Percentiles rank a stretch among this genome's conserved stretches.
These are phyloP conservation scores for Amyelois transitella DNA, from an alignment of 1,140 invertebrate species.

Conservation along the genomic window DNA sequence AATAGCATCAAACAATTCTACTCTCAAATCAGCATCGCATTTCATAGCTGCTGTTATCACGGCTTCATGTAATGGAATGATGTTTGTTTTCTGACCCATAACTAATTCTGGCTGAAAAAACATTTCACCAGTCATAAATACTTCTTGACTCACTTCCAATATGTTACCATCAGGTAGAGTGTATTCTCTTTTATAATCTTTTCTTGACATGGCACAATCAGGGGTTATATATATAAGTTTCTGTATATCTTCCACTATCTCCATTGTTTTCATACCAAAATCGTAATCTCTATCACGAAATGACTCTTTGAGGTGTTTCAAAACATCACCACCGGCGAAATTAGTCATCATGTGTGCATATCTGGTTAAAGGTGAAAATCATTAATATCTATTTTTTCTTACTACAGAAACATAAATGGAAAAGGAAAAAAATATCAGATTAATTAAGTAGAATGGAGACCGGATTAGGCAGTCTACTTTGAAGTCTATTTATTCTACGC, in stretches of 20 bases:
- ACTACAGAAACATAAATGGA: too few relatives aligned
- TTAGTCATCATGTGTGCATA: constrained; percentile 47
- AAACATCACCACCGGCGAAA: constrained; percentile 35
- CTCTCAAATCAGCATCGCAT: constrained; percentile 40
- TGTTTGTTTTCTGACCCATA: constrained; percentile 16
- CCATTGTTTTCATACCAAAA: constrained; percentile 12
- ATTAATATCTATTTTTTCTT: neutral
- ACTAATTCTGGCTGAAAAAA: constrained; percentile 46
- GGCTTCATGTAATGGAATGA: constrained; percentile 33
- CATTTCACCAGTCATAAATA: constrained; percentile 43
- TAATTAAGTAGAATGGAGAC: too few relatives aligned
- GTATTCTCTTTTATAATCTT: constrained; percentile 22
- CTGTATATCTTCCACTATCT: constrained; percentile 33
- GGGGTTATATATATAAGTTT: constrained; percentile 34
- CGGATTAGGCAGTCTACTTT: too few relatives aligned
- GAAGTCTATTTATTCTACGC: too few relatives aligned
- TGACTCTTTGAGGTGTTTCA: constrained; percentile 28
- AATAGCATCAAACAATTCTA: constrained; percentile 34
- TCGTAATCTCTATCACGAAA: constrained; percentile 21
- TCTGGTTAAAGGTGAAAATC: neutral
- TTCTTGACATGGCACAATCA: constrained; percentile 22
- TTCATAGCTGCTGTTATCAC: constrained; percentile 29
- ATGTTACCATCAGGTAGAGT: constrained; percentile 29
- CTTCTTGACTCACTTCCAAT: constrained; percentile 39
- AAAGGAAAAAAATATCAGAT: too few relatives aligned